Conservation (phyloP, 2,888 invertebrate species). For the Xestobium rufovillosum region DNA sequence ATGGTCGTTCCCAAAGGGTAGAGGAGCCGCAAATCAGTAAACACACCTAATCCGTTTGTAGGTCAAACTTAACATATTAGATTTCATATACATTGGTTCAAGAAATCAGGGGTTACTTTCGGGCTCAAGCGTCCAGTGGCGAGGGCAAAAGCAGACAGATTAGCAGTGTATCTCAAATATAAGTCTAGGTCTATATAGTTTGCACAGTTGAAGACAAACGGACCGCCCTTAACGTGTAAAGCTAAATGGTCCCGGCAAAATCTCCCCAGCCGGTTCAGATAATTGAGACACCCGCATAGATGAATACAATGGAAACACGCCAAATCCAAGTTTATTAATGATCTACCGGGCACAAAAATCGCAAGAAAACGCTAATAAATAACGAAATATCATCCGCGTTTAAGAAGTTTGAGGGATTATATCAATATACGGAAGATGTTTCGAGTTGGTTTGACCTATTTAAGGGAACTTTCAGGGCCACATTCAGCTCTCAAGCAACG, state of each 20-base stretch:
- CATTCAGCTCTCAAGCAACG: too few relatives aligned
- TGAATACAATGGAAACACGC: conserved; percentile 38
- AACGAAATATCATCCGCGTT: conserved; percentile 24
- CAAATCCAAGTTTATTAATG: conserved; percentile 37
- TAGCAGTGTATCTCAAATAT: conserved; percentile 31
- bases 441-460: too few relatives aligned
- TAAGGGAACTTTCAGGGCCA: too few relatives aligned
- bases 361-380: conserved; percentile 24
- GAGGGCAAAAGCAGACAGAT: conserved; percentile 28
- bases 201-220: conserved; percentile 31
- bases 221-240: conserved; percentile 39
- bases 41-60: too few relatives aligned
- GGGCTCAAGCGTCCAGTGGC: too few relatives aligned
- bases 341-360: conserved; percentile 25
- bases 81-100: too few relatives aligned
- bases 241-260: conserved; percentile 38
- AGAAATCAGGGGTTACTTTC: too few relatives aligned
- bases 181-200: conserved; percentile 26
- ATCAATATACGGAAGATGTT: too few relatives aligned
- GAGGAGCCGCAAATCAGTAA: too few relatives aligned
- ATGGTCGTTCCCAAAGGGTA: too few relatives aligned
- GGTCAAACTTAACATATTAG: too few relatives aligned
- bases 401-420: too few relatives aligned
- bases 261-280: conserved; percentile 37
- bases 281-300: conserved; percentile 38